These are phyloP conservation scores for Sebastes fasciatus DNA, from an alignment of 2,113 vertebrate species.

Conservation along the genomic window DNA sequence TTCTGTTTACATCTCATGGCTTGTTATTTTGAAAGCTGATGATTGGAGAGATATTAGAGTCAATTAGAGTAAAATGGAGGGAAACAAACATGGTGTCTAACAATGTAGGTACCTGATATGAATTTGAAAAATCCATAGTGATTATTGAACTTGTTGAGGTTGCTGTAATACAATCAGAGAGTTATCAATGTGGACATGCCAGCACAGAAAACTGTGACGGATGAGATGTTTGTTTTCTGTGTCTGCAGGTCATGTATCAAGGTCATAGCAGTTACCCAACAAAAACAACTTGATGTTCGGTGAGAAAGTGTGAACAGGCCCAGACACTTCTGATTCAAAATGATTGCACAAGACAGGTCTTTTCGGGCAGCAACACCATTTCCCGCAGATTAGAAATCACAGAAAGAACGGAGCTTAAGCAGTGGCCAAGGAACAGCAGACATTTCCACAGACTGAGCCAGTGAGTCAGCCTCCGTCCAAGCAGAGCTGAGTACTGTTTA, in stretches of 20 bases:
- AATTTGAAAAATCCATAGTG: neutral
- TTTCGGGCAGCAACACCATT: slow-evolving; percentile 35
- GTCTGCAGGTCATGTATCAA: slow-evolving; percentile 45
- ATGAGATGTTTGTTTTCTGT: neutral
- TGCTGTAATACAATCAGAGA: slow-evolving; percentile 16
- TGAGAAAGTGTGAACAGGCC: slow-evolving; percentile 34
- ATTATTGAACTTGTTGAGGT: neutral
- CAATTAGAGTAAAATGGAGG: slow-evolving; percentile 18
- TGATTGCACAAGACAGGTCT: slow-evolving; percentile 19
- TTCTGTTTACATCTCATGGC: slow-evolving; percentile 45
- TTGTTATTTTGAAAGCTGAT: slow-evolving; percentile 51
- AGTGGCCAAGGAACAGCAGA: slow-evolving; percentile 55
- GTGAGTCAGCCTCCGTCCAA: slow-evolving; percentile 69
- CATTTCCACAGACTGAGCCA: slow-evolving; percentile 65
- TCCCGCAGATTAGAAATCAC: slow-evolving; percentile 53
- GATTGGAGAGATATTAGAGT: slow-evolving; percentile 44
- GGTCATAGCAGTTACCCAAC: slow-evolving; percentile 36
- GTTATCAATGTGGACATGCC: neutral
- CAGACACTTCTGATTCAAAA: slow-evolving; percentile 56
- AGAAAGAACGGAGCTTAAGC: slow-evolving; percentile 40
- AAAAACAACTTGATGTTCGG: slow-evolving; percentile 26
- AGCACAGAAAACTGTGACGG: neutral
- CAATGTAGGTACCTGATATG: neutral
- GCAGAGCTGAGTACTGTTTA: slow-evolving; percentile 64
- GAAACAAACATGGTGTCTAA: slow-evolving; percentile 21